Conservation (phyloP, 2,113 vertebrate genomes). For the Esox niger region DNA sequence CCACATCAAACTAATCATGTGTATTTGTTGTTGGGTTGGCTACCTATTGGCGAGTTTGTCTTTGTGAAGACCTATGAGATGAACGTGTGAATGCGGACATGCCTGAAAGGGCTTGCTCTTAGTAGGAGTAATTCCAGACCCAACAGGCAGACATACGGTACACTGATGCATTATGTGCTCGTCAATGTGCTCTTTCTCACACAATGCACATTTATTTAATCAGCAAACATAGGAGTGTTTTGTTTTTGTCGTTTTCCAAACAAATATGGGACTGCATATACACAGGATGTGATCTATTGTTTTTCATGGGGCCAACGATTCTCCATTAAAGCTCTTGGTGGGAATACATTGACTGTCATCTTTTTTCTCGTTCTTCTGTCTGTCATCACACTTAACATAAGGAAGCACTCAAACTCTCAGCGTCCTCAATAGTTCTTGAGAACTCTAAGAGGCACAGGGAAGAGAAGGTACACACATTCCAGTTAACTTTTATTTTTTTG, state of each 20-base stretch:
- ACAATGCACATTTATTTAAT: slow-evolving; percentile 17
- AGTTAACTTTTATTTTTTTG: slow-evolving; percentile 3
- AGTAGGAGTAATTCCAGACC: not conserved
- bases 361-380: not conserved
- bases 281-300: slow-evolving; percentile 21
- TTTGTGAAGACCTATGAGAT: not conserved
- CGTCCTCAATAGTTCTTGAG: too few species aligned
- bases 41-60: slow-evolving; percentile 22
- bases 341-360: slow-evolving; percentile 17
- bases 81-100: too few species aligned
- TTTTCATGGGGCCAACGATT: slow-evolving; percentile 65
- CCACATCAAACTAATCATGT: slow-evolving; percentile 3
- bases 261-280: slow-evolving; percentile 28
- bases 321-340: slow-evolving; percentile 53
- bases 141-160: not conserved
- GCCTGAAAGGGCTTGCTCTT: too few species aligned
- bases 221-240: slow-evolving; percentile 24
- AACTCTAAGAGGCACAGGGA: too few species aligned
- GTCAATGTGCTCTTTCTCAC: not conserved
- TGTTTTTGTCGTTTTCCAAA: slow-evolving; percentile 22
- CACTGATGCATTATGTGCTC: slow-evolving; percentile 1
- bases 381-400: not conserved
- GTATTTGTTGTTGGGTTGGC: too few species aligned
- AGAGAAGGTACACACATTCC: not conserved
- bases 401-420: not conserved